Conservation (phyloP, 1,140 invertebrate genomes). For the Atopsyche davidsoni region DNA sequence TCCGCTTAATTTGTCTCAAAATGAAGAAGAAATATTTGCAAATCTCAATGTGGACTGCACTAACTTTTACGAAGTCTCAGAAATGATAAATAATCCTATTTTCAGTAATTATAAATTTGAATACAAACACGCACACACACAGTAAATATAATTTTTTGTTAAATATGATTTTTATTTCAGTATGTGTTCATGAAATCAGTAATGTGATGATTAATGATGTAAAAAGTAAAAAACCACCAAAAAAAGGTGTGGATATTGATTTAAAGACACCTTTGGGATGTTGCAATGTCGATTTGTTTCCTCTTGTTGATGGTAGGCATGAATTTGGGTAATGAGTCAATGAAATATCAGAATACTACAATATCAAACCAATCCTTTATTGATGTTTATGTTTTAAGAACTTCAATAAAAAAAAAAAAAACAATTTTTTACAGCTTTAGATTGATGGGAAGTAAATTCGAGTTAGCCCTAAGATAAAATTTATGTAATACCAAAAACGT, state of each 20-base stretch:
- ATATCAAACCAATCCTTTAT: too few species aligned
- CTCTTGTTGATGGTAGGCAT: constrained; percentile 8
- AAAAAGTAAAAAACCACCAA: background rate
- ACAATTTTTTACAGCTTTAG: constrained; percentile 2
- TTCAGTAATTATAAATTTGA: constrained; percentile 2
- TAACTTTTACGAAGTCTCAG: constrained; percentile 4
- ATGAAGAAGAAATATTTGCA: too few species aligned
- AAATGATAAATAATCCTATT: constrained; percentile 14
- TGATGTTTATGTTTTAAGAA: background rate
- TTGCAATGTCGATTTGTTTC: constrained; percentile 9
- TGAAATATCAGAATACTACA: too few species aligned
- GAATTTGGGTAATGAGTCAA: too few species aligned
- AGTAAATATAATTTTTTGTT: background rate
- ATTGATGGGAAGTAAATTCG: constrained; percentile 1
- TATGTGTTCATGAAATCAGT: background rate
- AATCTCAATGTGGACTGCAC: too few species aligned
- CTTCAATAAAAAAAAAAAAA: constrained; percentile 2
- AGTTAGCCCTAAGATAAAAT: too few species aligned
- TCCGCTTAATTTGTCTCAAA: too few species aligned
- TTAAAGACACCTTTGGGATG: constrained; percentile 5
- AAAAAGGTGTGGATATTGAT: background rate
- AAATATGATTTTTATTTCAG: background rate
- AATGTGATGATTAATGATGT: background rate
- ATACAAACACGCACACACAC: background rate
- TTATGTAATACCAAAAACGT: constrained; percentile 9